Evolutionary conservation across 1,140 invertebrate genomes (phyloP), one percentile per base, ranked within the genome.

Genomic region (Philopotamus ludificatus): DNA sequence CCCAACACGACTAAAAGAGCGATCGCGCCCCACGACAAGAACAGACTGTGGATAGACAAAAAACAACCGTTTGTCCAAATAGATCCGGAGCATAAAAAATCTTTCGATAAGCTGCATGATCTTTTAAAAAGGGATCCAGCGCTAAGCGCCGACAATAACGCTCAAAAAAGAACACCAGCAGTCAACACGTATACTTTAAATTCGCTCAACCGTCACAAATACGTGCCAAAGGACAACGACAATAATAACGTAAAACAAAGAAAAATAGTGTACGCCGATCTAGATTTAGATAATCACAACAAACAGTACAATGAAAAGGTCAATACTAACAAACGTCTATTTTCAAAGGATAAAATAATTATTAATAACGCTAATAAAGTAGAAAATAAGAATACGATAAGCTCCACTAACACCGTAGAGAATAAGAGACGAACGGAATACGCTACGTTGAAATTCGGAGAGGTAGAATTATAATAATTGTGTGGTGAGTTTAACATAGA

Each of bases 401-500:
- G n/a, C n/a, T n/a, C n/a, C n/a, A n/a, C n/a, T n/a, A 63, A 74
- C 74, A 76, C 59, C 69, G 59, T 77, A 74, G 72, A 72, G 41
- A 71, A 65, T 34, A 76, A 77, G 66, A 75, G 72, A 53, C 73
- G 75, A 75, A 87, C 86, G 3, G 61, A 66, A 39, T 70, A 91
- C 74, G 86, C 89, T 49, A 88, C 89, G 70, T 82, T 91, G 65
- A 88, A 88, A 77, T 91, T 91, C 78, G 87, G 89, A 74, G 89
- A 90, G 76, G 89, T 92, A 71, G 88, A 90, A 77, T 87, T 91
- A 73, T 92, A 81, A 82, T 73, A 79, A 34, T 34, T 4, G 28
- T 34, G 12, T 34, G 28, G 28, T 34, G 12, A 34, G 28, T 34
- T n/a, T n/a, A n/a, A n/a, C n/a, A n/a, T n/a, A n/a, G n/a, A n/a